A percentile compares a stretch with the other conserved stretches of the same genome.
phyloP scores from a whole-genome alignment of 2,888 invertebrate genomes.

The Eupithecia dodoneata region DNA sequence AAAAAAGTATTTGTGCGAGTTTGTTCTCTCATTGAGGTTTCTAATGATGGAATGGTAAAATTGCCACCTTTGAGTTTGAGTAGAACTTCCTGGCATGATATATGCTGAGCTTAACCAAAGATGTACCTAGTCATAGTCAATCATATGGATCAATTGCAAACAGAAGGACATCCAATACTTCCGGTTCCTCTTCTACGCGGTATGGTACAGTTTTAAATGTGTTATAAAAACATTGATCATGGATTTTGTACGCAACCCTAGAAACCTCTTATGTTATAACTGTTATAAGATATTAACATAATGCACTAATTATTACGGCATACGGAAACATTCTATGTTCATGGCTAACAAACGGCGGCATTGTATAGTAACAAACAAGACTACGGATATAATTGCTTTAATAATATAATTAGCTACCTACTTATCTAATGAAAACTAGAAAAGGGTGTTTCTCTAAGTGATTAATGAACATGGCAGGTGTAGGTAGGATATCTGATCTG shows the following conservation, averaged over 20 bases:
- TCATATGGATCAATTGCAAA: neutral
- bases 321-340: conserved; percentile 50
- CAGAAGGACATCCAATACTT: neutral
- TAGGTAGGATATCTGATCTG: neutral
- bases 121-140: neutral
- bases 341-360: conserved; percentile 44
- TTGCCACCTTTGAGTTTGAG: neutral
- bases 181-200: too few relatives aligned
- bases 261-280: conserved; percentile 23
- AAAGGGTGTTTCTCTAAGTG: neutral
- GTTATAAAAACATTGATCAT: neutral
- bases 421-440: neutral
- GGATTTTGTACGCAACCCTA: neutral
- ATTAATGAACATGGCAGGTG: neutral
- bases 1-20: conserved; percentile 26
- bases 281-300: conserved; percentile 56
- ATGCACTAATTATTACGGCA: conserved; percentile 49
- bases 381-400: neutral
- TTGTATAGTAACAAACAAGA: neutral
- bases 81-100: neutral
- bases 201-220: neutral
- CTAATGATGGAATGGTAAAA: neutral
- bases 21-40: neutral
- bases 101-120: neutral
- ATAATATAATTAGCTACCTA: neutral